Conservation (phyloP, 1,140 invertebrate species). For the Musca domestica region DNA sequence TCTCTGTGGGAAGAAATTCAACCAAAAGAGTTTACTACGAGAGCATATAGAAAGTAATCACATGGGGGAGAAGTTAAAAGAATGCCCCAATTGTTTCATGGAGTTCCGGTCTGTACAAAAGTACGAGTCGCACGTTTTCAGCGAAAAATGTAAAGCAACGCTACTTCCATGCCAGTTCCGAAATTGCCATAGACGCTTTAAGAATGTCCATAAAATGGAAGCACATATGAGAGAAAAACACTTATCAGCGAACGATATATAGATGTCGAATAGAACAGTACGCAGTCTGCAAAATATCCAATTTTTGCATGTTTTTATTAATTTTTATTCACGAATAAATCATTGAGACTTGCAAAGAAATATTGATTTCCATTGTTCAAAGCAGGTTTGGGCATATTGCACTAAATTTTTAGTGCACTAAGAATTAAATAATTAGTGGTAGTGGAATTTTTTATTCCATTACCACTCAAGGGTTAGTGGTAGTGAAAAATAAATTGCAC, state of each 20-base stretch:
- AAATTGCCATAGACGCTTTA: slow-evolving; percentile 23
- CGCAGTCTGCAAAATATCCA: too few species aligned
- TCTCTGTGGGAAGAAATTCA: slow-evolving; percentile 15
- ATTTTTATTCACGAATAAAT: too few species aligned
- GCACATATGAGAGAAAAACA: slow-evolving; percentile 21
- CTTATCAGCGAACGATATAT: background rate
- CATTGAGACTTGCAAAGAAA: too few species aligned
- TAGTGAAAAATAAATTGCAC: too few species aligned
- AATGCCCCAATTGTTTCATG: slow-evolving; percentile 15
- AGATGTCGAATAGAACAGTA: background rate
- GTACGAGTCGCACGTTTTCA: slow-evolving; percentile 23
- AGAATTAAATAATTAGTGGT: too few species aligned
- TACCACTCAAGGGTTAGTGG: too few species aligned
- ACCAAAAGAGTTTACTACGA: background rate
- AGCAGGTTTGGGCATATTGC: too few species aligned
- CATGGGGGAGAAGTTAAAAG: slow-evolving; percentile 12
- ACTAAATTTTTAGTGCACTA: too few species aligned
- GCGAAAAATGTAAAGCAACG: slow-evolving; percentile 13
- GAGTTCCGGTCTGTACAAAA: slow-evolving; percentile 20
- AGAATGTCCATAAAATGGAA: slow-evolving; percentile 18
- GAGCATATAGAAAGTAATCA: slow-evolving; percentile 21
- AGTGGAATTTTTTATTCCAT: too few species aligned
- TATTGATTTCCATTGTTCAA: too few species aligned
- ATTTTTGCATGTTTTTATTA: too few species aligned
- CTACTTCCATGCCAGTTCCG: slow-evolving; percentile 11